These are phyloP conservation scores for Probaryconus sp. DNA, from an alignment of 1,140 invertebrate genomes.

Conservation along the genomic window DNA sequence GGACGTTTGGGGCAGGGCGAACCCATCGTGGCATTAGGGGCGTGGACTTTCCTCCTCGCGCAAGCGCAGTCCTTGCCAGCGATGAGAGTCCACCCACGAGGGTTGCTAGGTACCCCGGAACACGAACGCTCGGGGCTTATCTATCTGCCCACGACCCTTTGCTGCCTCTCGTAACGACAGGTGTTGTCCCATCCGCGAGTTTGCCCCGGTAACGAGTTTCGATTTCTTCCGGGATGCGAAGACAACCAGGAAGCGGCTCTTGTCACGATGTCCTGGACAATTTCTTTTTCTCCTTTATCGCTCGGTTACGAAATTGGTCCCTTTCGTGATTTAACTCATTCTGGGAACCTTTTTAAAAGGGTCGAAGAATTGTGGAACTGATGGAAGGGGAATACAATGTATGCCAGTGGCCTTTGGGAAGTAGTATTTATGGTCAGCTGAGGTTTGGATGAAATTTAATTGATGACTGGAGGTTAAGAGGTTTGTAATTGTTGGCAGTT, in stretches of 20 bases:
- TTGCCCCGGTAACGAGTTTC: slow-evolving; percentile 65
- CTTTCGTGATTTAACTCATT: slow-evolving; percentile 16
- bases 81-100: slow-evolving; percentile 39
- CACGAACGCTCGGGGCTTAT: slow-evolving; percentile 39
- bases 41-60: slow-evolving; percentile 13
- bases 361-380: slow-evolving; percentile 1
- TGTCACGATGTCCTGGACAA: slow-evolving; percentile 46
- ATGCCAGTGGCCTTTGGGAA: background rate
- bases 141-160: slow-evolving; percentile 36
- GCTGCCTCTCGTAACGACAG: slow-evolving; percentile 47
- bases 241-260: slow-evolving; percentile 52
- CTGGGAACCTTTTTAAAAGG: background rate
- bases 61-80: slow-evolving; percentile 32
- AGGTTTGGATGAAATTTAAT: too few species aligned
- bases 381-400: background rate
- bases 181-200: slow-evolving; percentile 54
- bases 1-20: slow-evolving; percentile 20
- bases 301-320: slow-evolving; percentile 26
- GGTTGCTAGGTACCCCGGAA: slow-evolving; percentile 56
- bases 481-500: too few species aligned
- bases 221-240: slow-evolving; percentile 62
- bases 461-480: too few species aligned
- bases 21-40: slow-evolving; percentile 37
- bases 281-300: slow-evolving; percentile 44
- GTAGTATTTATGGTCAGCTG: background rate